These are phyloP conservation scores for Sorex maritimensis DNA, from an alignment of 2,797 vertebrate species.

Conservation along the genomic window DNA sequence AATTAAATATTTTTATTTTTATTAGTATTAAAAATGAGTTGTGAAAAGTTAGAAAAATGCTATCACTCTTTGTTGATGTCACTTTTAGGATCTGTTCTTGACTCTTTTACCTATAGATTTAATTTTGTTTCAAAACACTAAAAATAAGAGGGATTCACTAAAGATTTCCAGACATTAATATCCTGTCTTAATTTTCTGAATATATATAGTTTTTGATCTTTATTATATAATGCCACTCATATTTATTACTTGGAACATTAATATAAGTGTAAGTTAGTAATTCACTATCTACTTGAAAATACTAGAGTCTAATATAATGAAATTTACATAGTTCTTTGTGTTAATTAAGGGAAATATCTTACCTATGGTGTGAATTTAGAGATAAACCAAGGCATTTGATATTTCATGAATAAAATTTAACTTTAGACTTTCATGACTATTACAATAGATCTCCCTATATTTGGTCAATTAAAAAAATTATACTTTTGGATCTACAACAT, in stretches of 20 bases:
- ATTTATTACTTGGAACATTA: conserved; percentile 30
- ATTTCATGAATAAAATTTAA: conserved; percentile 37
- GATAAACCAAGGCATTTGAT: neutral
- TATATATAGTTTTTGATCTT: neutral
- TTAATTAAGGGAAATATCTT: neutral
- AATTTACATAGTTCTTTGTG: neutral
- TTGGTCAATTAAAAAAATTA: neutral
- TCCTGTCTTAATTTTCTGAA: neutral
- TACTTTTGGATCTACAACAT: neutral
- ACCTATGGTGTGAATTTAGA: neutral
- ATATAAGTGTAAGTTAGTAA: neutral
- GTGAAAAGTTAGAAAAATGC: conserved; percentile 15
- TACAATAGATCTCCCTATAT: neutral
- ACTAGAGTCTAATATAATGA: neutral
- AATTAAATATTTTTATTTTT: neutral
- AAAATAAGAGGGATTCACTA: neutral
- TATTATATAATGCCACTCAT: neutral
- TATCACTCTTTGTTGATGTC: neutral
- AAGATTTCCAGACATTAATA: neutral
- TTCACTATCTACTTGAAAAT: neutral
- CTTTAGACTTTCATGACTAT: neutral
- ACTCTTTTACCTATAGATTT: neutral
- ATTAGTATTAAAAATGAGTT: conserved; percentile 6
- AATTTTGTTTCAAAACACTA: neutral
- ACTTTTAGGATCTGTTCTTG: conserved; percentile 17